phyloP scores from a whole-genome alignment of 2,888 invertebrate species.

The Eupithecia pulchellata region DNA sequence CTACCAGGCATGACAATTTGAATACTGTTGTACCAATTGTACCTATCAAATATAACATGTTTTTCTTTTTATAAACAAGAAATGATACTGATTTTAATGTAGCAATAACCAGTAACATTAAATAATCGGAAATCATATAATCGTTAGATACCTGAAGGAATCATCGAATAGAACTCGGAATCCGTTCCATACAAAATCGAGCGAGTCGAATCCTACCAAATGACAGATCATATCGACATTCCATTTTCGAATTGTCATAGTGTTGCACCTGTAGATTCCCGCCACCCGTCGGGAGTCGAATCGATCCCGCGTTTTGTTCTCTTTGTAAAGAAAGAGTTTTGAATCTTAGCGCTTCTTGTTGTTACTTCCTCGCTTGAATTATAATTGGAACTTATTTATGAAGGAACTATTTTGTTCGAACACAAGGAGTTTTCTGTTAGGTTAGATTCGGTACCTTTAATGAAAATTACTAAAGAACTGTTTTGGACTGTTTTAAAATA shows the following conservation, averaged over 20 bases:
- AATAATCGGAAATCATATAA: constrained; percentile 26
- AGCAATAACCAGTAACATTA: constrained; percentile 28
- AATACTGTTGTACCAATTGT: too few relatives aligned
- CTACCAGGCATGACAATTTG: too few relatives aligned
- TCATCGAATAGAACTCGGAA: constrained; percentile 31
- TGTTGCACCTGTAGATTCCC: constrained; percentile 60
- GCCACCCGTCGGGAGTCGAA: constrained; percentile 63
- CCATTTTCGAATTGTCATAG: constrained; percentile 63
- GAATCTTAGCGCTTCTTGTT: constrained; percentile 34
- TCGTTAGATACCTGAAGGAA: constrained; percentile 28
- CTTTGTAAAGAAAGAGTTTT: constrained; percentile 37
- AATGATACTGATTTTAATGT: not conserved
- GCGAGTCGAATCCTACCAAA: constrained; percentile 67
- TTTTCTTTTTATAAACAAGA: too few relatives aligned
- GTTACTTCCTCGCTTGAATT: constrained; percentile 35
- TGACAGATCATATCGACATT: constrained; percentile 65
- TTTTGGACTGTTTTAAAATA: not conserved
- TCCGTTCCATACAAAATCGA: constrained; percentile 47
- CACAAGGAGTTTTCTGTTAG: not conserved
- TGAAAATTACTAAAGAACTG: not conserved
- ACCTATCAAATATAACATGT: too few relatives aligned
- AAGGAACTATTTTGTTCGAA: not conserved
- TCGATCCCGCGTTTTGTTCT: constrained; percentile 53
- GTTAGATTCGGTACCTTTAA: not conserved
- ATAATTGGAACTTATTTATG: constrained; percentile 15